Evolutionary conservation across 1,140 invertebrate genomes (phyloP).

Genomic region (Trissolcus basalis): DNA sequence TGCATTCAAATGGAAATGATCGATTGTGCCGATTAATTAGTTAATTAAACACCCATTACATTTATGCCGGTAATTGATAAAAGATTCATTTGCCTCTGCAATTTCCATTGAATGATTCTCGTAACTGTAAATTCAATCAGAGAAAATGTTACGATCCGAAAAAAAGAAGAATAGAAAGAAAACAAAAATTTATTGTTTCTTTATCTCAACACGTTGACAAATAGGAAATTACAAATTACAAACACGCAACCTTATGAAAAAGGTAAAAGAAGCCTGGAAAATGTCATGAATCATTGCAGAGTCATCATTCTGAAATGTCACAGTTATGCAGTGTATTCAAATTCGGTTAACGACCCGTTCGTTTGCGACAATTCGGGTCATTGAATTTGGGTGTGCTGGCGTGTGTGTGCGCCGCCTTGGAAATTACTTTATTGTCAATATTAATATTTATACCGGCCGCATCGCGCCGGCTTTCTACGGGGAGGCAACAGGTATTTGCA

Average conservation of each 20-base stretch:
- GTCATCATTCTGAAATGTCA: conserved; percentile 42
- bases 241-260: background rate
- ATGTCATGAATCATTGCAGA: conserved; percentile 45
- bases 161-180: too few species aligned
- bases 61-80: conserved; percentile 42
- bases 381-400: conserved; percentile 64
- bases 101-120: conserved; percentile 4
- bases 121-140: too few species aligned
- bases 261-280: conserved; percentile 19
- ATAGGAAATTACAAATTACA: too few species aligned
- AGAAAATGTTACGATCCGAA: too few species aligned
- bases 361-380: conserved; percentile 53
- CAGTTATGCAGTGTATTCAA: conserved; percentile 45
- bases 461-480: conserved; percentile 65
- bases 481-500: conserved; percentile 60
- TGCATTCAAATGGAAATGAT: conserved; percentile 27
- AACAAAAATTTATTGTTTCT: too few species aligned
- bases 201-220: too few species aligned
- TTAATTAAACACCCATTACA: conserved; percentile 32
- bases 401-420: conserved; percentile 64
- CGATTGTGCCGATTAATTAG: conserved; percentile 47
- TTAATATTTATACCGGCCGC: conserved; percentile 69
- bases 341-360: conserved; percentile 55
- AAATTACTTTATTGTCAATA: conserved; percentile 71
- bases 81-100: conserved; percentile 32